phyloP scores from a whole-genome alignment of 2,888 invertebrate species.

The Drosophila lutescens region DNA sequence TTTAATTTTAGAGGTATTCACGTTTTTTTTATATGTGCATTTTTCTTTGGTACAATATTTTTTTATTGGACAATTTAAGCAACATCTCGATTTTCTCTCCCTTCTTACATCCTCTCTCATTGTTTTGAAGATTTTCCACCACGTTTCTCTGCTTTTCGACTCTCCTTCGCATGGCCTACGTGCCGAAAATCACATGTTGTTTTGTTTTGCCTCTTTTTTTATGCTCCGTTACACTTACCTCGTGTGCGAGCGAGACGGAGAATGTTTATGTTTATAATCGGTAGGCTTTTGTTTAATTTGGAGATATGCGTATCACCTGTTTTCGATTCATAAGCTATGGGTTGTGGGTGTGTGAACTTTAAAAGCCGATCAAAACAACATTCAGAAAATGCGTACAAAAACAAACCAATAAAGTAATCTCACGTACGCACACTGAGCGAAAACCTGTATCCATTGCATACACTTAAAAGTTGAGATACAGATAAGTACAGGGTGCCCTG shows the following conservation, averaged over 20 bases:
- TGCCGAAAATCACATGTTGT: conserved; percentile 77
- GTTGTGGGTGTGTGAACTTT: conserved; percentile 26
- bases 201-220: conserved; percentile 55
- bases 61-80: conserved; percentile 9
- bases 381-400: conserved; percentile 49
- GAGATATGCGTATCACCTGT: conserved; percentile 21
- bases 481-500: conserved; percentile 61
- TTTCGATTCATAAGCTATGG: conserved; percentile 3
- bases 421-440: conserved; percentile 32
- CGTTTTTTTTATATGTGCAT: not conserved
- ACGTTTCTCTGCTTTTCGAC: conserved; percentile 40
- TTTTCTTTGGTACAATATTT: not conserved
- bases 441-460: conserved; percentile 63
- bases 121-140: conserved; percentile 58
- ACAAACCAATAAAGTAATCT: conserved; percentile 39
- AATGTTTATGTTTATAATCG: conserved; percentile 33
- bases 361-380: conserved; percentile 24
- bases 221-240: conserved; percentile 50
- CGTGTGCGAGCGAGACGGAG: conserved; percentile 29
- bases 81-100: conserved; percentile 1
- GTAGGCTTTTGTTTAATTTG: not conserved
- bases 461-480: not conserved
- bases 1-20: too few relatives aligned
- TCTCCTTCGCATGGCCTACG: conserved; percentile 66
- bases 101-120: conserved; percentile 12